Evolutionary conservation across 1,140 invertebrate species (phyloP), one percentile per base, ranked within the genome.

Genomic region (Batillaria attramentaria): DNA sequence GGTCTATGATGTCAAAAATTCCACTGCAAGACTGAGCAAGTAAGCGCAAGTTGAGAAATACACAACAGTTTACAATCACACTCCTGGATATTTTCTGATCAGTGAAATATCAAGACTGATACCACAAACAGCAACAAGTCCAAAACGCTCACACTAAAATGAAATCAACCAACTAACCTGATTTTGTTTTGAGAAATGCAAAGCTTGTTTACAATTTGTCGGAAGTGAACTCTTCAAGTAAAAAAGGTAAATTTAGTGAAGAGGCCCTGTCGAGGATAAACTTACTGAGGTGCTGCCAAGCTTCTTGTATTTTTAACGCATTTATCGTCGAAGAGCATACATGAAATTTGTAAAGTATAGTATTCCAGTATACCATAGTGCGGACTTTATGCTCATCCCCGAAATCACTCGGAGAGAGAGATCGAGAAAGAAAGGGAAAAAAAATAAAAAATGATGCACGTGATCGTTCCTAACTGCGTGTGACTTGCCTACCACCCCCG

Each of bases 191-290:
- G 5, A 18, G 28, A 39, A 39, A 0, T 24, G 16, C 33, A 69
- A 41, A 37, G 6, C 33, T 24, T 75, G 73, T 75, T 75, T 75
- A 75, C 73, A 75, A 75, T 65, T 50, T 75, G 54, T 24, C 73
- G 73, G 73, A 75, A 75, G 37, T n/a, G 24, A 62, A 24, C 42
- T 62, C 57, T 60, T 39, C 57, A 41, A 2, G 8, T 31, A 28
- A 39, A 54, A n/a, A 18, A 65, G 57, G 18, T 42, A 65, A 57
- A 18, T 31, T 37, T 35, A 69, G 33, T 37, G 20, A 18, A 3
- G 50, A n/a, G n/a, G 50, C 1, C n/a, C 18, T n/a, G 3, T 54
- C n/a, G n/a, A 20, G 18, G 18, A 20, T n/a, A n/a, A 18, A n/a
- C 50, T 54, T 54, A n/a, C n/a, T 54, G 18, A 18, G 50, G 18